These are phyloP conservation scores for Sprattus sprattus DNA, from an alignment of 2,113 vertebrate genomes.

Conservation along the genomic window DNA sequence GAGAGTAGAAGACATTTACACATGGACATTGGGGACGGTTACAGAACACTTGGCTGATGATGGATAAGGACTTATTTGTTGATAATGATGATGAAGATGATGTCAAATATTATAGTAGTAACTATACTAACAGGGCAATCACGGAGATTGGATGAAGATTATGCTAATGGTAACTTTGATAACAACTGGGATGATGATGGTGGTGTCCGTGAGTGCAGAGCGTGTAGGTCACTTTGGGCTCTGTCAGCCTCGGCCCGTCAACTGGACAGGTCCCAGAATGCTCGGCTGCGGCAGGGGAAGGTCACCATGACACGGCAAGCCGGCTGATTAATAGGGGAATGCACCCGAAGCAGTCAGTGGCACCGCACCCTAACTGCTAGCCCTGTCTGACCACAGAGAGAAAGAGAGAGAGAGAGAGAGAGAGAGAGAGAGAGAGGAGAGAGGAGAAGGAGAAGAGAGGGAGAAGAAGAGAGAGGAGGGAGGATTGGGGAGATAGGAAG, in stretches of 20 bases:
- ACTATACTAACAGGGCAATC: not conserved
- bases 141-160: not conserved
- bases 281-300: slow-evolving; percentile 30
- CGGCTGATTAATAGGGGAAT: slow-evolving; percentile 27
- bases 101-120: not conserved
- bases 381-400: not conserved
- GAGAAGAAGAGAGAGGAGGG: not conserved
- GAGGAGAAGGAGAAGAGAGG: too few relatives aligned
- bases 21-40: not conserved
- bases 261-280: slow-evolving; percentile 37
- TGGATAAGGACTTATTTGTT: not conserved
- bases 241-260: slow-evolving; percentile 5
- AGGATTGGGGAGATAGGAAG: not conserved
- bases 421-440: not conserved
- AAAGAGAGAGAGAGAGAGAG: slow-evolving; percentile 19
- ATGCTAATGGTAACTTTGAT: not conserved
- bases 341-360: not conserved
- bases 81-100: not conserved
- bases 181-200: not conserved
- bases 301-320: slow-evolving; percentile 21
- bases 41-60: not conserved
- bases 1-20: not conserved
- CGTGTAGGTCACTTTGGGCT: not conserved
- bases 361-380: not conserved
- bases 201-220: not conserved